These are phyloP conservation scores for Clivina fossor DNA, from an alignment of 2,888 invertebrate genomes.

Conservation along the genomic window DNA sequence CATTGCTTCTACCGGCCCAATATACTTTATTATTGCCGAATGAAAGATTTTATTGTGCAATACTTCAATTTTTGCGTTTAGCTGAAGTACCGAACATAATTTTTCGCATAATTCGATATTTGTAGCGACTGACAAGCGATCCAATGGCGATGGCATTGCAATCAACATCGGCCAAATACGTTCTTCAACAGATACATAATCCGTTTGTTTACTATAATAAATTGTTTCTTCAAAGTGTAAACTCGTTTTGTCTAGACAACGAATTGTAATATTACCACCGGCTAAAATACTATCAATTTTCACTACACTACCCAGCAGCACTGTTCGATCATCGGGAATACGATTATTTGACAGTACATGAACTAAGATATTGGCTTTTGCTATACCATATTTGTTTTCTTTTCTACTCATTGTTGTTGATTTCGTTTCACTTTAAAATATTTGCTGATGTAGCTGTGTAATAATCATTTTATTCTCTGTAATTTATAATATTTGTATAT, in stretches of 20 bases:
- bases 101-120: slow-evolving; percentile 54
- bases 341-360: slow-evolving; percentile 17
- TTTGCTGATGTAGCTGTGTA: too few species aligned
- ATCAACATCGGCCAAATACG: slow-evolving; percentile 57
- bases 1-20: slow-evolving; percentile 58
- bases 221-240: slow-evolving; percentile 49
- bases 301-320: slow-evolving; percentile 49
- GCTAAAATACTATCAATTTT: slow-evolving; percentile 46
- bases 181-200: slow-evolving; percentile 46
- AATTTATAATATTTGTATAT: too few species aligned
- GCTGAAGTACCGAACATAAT: slow-evolving; percentile 47
- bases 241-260: slow-evolving; percentile 47
- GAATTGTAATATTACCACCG: slow-evolving; percentile 43
- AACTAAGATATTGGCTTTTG: slow-evolving; percentile 25
- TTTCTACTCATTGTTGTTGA: slow-evolving; percentile 28
- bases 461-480: too few species aligned
- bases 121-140: slow-evolving; percentile 56
- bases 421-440: too few species aligned
- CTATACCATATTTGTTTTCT: slow-evolving; percentile 25
- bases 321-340: slow-evolving; percentile 44
- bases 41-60: slow-evolving; percentile 46
- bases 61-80: slow-evolving; percentile 53
- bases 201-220: slow-evolving; percentile 46
- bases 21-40: slow-evolving; percentile 56
- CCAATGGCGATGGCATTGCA: slow-evolving; percentile 56